phyloP scores from a whole-genome alignment of 2,888 invertebrate genomes.

The Leptodirus hochenwartii region DNA sequence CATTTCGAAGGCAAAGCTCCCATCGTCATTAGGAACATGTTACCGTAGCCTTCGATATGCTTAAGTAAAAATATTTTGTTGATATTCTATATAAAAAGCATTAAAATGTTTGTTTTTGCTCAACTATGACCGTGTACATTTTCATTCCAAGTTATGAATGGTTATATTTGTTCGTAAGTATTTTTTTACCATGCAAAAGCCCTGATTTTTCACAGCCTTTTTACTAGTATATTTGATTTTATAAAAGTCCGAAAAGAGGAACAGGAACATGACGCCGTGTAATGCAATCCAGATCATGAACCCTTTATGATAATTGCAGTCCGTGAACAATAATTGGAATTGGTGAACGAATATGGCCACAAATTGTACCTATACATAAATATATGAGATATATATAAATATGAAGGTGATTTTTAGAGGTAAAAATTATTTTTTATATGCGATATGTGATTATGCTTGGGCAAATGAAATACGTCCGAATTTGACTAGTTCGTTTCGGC shows the following conservation, averaged over 20 bases:
- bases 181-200: slow-evolving; percentile 53
- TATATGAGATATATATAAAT: too few species aligned
- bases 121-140: not conserved
- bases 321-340: slow-evolving; percentile 74
- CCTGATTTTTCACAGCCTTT: slow-evolving; percentile 22
- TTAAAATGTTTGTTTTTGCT: not conserved
- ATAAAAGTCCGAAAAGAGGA: slow-evolving; percentile 91
- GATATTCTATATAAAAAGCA: not conserved
- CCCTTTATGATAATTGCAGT: slow-evolving; percentile 79
- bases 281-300: slow-evolving; percentile 90
- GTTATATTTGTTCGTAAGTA: slow-evolving; percentile 3
- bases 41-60: too few species aligned
- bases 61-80: slow-evolving; percentile 3
- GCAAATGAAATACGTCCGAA: too few species aligned
- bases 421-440: too few species aligned
- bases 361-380: slow-evolving; percentile 62
- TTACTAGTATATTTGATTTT: slow-evolving; percentile 52
- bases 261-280: slow-evolving; percentile 85
- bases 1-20: too few species aligned
- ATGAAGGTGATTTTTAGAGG: too few species aligned
- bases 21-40: slow-evolving; percentile 2
- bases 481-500: too few species aligned
- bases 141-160: slow-evolving; percentile 1
- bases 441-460: too few species aligned
- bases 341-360: slow-evolving; percentile 82